A percentile compares a stretch with the other conserved stretches of the same genome.
Evolutionary conservation across 2,888 invertebrate species (phyloP).

Genomic region (Lycocerus yunnanus): DNA sequence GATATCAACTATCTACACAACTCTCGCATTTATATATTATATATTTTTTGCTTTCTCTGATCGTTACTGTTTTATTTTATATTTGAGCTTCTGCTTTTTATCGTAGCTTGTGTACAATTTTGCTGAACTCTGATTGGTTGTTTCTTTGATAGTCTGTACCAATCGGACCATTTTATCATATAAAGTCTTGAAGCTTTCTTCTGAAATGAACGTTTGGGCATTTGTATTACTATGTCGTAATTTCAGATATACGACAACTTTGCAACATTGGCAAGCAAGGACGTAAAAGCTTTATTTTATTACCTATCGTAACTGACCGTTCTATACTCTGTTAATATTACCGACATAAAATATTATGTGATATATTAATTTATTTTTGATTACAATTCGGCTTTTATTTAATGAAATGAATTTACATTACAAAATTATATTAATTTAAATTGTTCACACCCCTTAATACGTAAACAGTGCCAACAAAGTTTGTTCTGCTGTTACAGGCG

Average conservation of each 20-base stretch:
- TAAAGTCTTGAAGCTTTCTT: slow-evolving; percentile 31
- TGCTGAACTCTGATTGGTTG: slow-evolving; percentile 33
- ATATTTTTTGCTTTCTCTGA: slow-evolving; percentile 31
- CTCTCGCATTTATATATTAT: slow-evolving; percentile 29
- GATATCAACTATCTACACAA: slow-evolving; percentile 35
- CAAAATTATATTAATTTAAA: slow-evolving; percentile 10
- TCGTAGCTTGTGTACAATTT: slow-evolving; percentile 29
- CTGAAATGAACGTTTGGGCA: slow-evolving; percentile 27
- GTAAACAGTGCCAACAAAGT: slow-evolving; percentile 16
- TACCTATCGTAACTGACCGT: not conserved
- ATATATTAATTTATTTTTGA: not conserved
- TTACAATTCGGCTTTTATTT: not conserved
- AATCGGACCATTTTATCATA: slow-evolving; percentile 34
- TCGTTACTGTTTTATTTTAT: slow-evolving; percentile 37
- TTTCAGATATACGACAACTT: slow-evolving; percentile 19
- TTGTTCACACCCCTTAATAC: slow-evolving; percentile 14
- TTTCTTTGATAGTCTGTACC: slow-evolving; percentile 33
- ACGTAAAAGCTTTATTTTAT: slow-evolving; percentile 2
- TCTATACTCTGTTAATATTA: not conserved
- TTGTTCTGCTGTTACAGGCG: slow-evolving; percentile 11
- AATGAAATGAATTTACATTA: not conserved
- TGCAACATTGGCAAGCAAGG: not conserved
- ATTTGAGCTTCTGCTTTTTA: slow-evolving; percentile 35
- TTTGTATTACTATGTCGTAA: slow-evolving; percentile 21
- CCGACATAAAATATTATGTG: not conserved